A percentile compares a stretch with the other conserved stretches of the same genome.
These are phyloP conservation scores for Lateolabrax maculatus DNA, from an alignment of 2,797 vertebrate genomes.

Conservation along the genomic window DNA sequence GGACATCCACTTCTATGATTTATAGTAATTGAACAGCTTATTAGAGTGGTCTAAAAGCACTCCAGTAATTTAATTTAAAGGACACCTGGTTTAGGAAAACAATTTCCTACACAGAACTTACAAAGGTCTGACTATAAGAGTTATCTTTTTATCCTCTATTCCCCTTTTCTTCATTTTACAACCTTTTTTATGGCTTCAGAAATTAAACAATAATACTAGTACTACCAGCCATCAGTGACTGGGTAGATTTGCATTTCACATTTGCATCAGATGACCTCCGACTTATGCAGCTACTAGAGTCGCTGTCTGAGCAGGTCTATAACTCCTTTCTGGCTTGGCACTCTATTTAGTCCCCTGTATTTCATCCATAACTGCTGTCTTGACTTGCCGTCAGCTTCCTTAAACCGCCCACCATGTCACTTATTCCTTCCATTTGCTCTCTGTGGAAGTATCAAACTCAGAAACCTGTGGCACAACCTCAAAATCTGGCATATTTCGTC, in stretches of 20 bases:
- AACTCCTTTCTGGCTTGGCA: slow-evolving; percentile 37
- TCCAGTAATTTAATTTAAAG: slow-evolving; percentile 50
- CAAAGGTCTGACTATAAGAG: slow-evolving; percentile 29
- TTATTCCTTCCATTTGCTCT: slow-evolving; percentile 19
- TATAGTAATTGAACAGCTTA: slow-evolving; percentile 61
- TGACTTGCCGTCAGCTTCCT: slow-evolving; percentile 38
- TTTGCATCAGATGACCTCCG: slow-evolving; percentile 43
- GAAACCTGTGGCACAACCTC: not conserved
- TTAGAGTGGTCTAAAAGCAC: slow-evolving; percentile 45
- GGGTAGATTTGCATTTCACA: slow-evolving; percentile 37
- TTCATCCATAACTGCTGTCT: slow-evolving; percentile 46
- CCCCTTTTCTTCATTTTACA: slow-evolving; percentile 7
- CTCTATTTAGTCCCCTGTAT: slow-evolving; percentile 38
- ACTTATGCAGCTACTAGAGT: slow-evolving; percentile 15
- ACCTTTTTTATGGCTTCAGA: slow-evolving; percentile 26
- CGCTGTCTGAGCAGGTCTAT: slow-evolving; percentile 36
- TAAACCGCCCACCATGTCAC: slow-evolving; percentile 34
- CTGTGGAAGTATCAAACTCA: slow-evolving; percentile 20
- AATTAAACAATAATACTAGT: slow-evolving; percentile 22
- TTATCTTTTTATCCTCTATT: slow-evolving; percentile 18
- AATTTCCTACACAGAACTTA: slow-evolving; percentile 22
- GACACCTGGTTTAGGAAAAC: slow-evolving; percentile 48
- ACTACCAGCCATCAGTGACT: not conserved
- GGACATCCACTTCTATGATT: slow-evolving; percentile 67
- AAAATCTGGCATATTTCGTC: not conserved